These are phyloP conservation scores for Zophobas atratus DNA, from an alignment of 1,140 invertebrate genomes.

Conservation along the genomic window DNA sequence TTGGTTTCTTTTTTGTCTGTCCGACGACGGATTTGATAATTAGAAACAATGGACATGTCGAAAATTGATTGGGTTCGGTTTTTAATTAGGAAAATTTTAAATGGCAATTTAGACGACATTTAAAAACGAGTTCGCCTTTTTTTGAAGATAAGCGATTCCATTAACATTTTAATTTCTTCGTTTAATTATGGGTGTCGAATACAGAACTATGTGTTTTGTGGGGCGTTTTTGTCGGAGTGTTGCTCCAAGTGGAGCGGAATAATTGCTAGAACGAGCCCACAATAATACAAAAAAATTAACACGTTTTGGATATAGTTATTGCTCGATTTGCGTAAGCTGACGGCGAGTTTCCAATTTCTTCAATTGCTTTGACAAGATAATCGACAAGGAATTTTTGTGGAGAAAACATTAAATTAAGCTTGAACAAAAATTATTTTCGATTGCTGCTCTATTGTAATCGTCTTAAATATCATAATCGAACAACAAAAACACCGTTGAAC, in stretches of 20 bases:
- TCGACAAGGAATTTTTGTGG: too few species aligned
- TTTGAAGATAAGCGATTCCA: conserved; percentile 20
- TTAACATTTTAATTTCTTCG: conserved; percentile 36
- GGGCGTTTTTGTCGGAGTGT: not conserved
- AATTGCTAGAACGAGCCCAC: conserved; percentile 3
- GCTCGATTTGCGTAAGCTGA: not conserved
- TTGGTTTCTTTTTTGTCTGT: not conserved
- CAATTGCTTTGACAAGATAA: too few species aligned
- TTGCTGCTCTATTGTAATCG: too few species aligned
- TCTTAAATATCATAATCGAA: too few species aligned
- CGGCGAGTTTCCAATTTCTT: too few species aligned
- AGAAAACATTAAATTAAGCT: too few species aligned
- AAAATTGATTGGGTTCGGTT: conserved; percentile 21
- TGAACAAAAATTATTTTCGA: too few species aligned
- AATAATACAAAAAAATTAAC: not conserved
- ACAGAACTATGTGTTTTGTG: conserved; percentile 4
- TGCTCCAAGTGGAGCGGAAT: conserved; percentile 15
- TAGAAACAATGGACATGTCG: conserved; percentile 15
- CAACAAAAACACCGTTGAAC: too few species aligned
- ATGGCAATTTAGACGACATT: conserved; percentile 1
- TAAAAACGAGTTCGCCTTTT: conserved; percentile 16
- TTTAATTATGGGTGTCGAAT: conserved; percentile 22
- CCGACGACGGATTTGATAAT: conserved; percentile 5
- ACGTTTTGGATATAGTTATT: conserved; percentile 6
- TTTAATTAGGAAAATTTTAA: conserved; percentile 10